phyloP scores from a whole-genome alignment of 2,797 vertebrate genomes.

The Lacerta viridis region DNA sequence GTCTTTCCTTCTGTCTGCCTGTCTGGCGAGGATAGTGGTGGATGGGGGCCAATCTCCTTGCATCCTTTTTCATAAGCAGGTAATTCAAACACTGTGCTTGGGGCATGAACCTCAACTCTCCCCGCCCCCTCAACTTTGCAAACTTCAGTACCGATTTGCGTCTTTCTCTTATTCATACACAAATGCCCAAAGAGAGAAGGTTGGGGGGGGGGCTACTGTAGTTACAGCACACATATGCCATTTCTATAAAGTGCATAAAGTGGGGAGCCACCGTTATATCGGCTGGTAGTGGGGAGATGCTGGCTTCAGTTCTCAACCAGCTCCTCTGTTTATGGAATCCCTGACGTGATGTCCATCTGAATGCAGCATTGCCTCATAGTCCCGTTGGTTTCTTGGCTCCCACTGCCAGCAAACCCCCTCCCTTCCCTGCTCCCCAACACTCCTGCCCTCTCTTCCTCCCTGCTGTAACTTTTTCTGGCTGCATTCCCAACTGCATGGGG shows the following conservation, averaged over 20 bases:
- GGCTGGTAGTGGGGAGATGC: too few species aligned
- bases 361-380: conserved; percentile 11
- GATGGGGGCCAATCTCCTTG: conserved; percentile 17
- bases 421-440: neutral
- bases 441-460: too few species aligned
- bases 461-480: conserved; percentile 32
- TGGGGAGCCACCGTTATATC: neutral
- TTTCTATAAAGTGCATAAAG: neutral
- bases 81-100: neutral
- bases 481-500: neutral
- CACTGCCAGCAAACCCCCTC: neutral
- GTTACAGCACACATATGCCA: neutral
- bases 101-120: neutral
- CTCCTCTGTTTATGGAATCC: neutral
- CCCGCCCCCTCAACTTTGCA: neutral
- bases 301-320: neutral
- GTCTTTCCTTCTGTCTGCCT: neutral
- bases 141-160: neutral
- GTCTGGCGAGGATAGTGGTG: neutral
- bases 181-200: neutral
- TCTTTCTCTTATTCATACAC: neutral
- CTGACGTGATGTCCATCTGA: neutral
- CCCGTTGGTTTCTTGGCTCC: neutral
- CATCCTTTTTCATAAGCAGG: conserved; percentile 15
- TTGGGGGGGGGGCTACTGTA: neutral